Evolutionary conservation across 1,140 invertebrate genomes (phyloP).

Genomic region (Monomorium pharaonis): DNA sequence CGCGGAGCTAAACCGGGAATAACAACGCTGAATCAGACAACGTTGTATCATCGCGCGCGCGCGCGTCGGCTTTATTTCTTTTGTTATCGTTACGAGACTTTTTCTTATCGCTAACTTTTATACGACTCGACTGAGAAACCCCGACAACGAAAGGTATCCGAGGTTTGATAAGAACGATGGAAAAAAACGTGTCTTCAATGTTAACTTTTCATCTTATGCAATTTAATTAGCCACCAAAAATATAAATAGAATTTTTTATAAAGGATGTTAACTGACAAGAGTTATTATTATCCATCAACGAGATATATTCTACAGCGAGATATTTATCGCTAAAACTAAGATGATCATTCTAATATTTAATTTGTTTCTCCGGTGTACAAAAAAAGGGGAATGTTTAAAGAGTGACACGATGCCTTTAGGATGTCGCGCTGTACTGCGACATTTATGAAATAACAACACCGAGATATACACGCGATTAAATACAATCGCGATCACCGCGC

Average conservation of each 20-base stretch:
- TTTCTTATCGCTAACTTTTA: neutral
- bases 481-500: constrained; percentile 70
- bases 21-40: constrained; percentile 51
- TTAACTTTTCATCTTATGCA: neutral
- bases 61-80: neutral
- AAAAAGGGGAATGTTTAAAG: neutral
- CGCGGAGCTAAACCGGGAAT: constrained; percentile 53
- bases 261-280: neutral
- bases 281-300: neutral
- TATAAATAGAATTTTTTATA: neutral
- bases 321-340: neutral
- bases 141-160: neutral
- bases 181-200: neutral
- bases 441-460: constrained; percentile 27
- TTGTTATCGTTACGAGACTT: neutral
- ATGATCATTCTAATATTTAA: neutral
- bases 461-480: constrained; percentile 44
- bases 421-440: neutral
- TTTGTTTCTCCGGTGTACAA: neutral
- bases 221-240: neutral
- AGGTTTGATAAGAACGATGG: neutral
- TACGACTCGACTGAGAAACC: neutral
- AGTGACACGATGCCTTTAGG: neutral
- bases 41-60: constrained; percentile 7
- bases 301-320: neutral